Base-by-base conservation (phyloP, 2,797 vertebrate species). In the Kryptolebias ocellatus region DNA sequence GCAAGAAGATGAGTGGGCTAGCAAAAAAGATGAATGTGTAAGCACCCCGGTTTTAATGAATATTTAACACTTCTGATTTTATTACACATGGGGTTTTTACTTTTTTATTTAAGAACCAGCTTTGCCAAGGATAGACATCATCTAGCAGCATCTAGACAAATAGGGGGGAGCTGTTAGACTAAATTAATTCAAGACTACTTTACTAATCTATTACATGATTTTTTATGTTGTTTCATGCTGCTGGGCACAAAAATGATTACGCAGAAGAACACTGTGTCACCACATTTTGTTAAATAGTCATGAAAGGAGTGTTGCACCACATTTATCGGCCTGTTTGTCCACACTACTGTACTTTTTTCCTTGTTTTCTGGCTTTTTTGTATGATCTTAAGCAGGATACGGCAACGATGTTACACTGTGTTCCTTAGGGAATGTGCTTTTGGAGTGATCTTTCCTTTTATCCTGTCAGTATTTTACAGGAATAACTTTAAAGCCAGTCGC, bases 31-130 rank as follows among this genome's bases (percentile, higher is more conserved):
- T 51, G 49, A 51, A 51, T 51, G 49, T 51, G 49, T 24, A 51
- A 51, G 49, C 18, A 18, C 20, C 20, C 20, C 3, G 20, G 20
- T 51, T 51, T 51, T 51, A 51, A 51, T 51, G 49, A 51, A 51
- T 51, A 51, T 51, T 51, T 24, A 51, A 51, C 49, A 51, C 49
- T 51, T 51, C 49, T 51, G 49, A 24, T 51, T 51, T 24, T 24
- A 51, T 51, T 14, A 51, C 49, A 51, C 12, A 5, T 51, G 49
- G 49, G 47, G 20, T 20, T 42, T 51, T 51, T 46, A 46, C 46
- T 51, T 51, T 46, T n/a, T 16, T 51, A 51, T 51, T 51, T 24
- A 51, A 11, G 49, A 51, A 14, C 49, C 49, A 4, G 18, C 20
- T 24, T 17, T 18, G 49, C 49, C 49, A 12, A 24, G 49, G 49